phyloP scores from a whole-genome alignment of 2,888 invertebrate genomes.

The Morpho achilles region DNA sequence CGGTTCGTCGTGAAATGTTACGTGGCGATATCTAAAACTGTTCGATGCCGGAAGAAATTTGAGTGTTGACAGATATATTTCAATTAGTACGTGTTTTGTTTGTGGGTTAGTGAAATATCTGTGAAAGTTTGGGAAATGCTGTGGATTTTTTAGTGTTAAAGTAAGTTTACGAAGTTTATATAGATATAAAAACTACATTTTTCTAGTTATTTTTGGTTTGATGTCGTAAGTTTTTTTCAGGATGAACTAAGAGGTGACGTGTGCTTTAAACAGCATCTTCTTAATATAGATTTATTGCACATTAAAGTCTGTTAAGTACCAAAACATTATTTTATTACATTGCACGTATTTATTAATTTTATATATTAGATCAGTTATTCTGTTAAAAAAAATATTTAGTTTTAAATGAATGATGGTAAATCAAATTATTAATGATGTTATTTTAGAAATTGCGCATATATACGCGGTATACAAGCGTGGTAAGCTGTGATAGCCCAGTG shows the following conservation, averaged over 20 bases:
- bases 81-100: constrained; percentile 37
- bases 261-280: too few relatives aligned
- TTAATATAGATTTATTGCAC: too few relatives aligned
- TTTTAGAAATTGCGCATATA: too few relatives aligned
- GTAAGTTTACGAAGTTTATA: constrained; percentile 36
- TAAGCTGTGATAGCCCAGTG: too few relatives aligned
- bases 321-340: too few relatives aligned
- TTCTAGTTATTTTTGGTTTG: neutral
- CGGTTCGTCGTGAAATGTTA: constrained; percentile 41
- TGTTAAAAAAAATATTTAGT: too few relatives aligned
- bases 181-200: neutral
- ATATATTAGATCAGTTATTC: too few relatives aligned
- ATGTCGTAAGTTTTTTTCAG: neutral
- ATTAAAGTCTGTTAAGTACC: too few relatives aligned
- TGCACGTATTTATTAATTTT: too few relatives aligned
- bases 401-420: too few relatives aligned
- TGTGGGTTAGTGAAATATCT: constrained; percentile 36
- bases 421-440: too few relatives aligned
- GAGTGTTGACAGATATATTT: constrained; percentile 35
- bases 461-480: too few relatives aligned
- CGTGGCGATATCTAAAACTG: constrained; percentile 42
- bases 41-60: constrained; percentile 25
- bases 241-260: neutral
- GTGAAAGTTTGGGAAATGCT: constrained; percentile 32
- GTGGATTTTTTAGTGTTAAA: constrained; percentile 31